Base-by-base conservation (phyloP, 2,888 invertebrate species). In the Diaprepes abbreviatus region DNA sequence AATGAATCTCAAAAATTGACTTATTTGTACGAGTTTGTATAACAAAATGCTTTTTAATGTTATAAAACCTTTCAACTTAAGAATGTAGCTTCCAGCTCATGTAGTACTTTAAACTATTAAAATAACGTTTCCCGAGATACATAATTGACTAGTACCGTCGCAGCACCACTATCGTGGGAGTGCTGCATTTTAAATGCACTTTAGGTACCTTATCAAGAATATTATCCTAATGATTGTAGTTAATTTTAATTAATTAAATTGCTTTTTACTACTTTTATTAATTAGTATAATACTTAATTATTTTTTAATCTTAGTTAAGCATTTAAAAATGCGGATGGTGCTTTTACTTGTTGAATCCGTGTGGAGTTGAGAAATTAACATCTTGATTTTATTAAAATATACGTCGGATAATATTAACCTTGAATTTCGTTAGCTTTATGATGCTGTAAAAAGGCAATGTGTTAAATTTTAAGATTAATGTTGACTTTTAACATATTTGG, bases 21-120 rank as follows among this genome's bases (percentile, higher is more conserved):
- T 38, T 59, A 31, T 59, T 59, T 31, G 59, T 59, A 59, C 24
- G 40, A 31, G 40, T 43, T 59, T 28, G 40, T 43, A 59, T 45
- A 59, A 43, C 35, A 62, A 62, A 62, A 36, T 38, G 60, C 45
- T 48, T 60, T 60, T 45, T 60, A 62, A 62, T 21, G 35, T 38
- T 14, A n/a, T n/a, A 35, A 62, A 62, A 52, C 50, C 50, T 50
- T 62, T 62, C 14, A 62, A 48, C 21, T 7, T 48, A 62, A 62
- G 62, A 62, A 62, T 52, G 50, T 62, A 50, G 50, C 62, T 62
- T 62, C 62, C 50, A 62, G 62, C 62, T 21, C 19, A 50, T 50
- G n/a, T 45, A 35, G 48, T 50, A 60, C 45, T 45, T 24, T 40
- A 36, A 59, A 59, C 59, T 59, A 59, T 59, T 59, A 59, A 59